Evolutionary conservation across 2,797 vertebrate genomes (phyloP).

Genomic region (Pangasius larnaudii): DNA sequence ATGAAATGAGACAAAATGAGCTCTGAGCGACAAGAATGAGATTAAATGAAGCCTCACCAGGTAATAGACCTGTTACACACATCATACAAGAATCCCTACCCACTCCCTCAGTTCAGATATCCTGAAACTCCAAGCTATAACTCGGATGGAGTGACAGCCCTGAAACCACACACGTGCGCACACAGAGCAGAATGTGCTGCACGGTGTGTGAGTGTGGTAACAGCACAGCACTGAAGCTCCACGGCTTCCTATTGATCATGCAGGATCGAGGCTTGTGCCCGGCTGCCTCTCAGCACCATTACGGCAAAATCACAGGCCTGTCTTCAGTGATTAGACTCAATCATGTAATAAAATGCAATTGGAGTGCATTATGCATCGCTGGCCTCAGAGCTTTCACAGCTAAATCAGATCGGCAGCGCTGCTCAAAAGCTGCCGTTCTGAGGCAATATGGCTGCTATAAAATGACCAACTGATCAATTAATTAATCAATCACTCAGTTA

Average conservation of each 20-base stretch:
- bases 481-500: conserved; percentile 33
- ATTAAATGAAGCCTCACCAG: conserved; percentile 8
- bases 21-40: background rate
- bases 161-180: background rate
- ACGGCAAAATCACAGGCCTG: conserved; percentile 36
- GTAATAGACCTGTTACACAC: conserved; percentile 25
- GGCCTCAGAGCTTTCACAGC: conserved; percentile 32
- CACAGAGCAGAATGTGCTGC: background rate
- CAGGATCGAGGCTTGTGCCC: conserved; percentile 24
- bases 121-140: background rate
- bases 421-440: conserved; percentile 17
- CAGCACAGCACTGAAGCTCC: conserved; percentile 11
- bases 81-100: background rate
- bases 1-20: background rate
- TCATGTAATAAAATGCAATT: conserved; percentile 50
- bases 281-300: conserved; percentile 36
- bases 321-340: conserved; percentile 44
- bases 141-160: conserved; percentile 2
- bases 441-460: conserved; percentile 6
- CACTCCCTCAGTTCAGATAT: background rate
- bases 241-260: conserved; percentile 31
- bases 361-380: conserved; percentile 41
- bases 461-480: conserved; percentile 30
- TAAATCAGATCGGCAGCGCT: conserved; percentile 30
- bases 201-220: conserved; percentile 15